Conservation (phyloP, 2,888 invertebrate genomes). For the Diaperis boleti region DNA sequence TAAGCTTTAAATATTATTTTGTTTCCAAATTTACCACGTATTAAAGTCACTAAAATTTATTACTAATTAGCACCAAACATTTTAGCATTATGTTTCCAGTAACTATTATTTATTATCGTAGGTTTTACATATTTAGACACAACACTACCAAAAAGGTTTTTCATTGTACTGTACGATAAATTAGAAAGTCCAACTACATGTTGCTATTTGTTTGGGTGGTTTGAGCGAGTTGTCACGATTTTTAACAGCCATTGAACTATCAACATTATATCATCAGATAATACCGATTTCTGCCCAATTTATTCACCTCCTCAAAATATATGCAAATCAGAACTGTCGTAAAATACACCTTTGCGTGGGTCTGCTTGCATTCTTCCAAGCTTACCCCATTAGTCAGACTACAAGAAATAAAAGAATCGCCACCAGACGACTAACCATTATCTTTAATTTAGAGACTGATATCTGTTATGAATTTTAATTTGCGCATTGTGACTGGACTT, state of each 20-base stretch:
- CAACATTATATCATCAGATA: conserved; percentile 7
- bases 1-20: too few relatives aligned
- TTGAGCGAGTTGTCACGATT: too few relatives aligned
- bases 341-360: conserved; percentile 6
- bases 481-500: conserved; percentile 36
- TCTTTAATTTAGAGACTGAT: conserved; percentile 1
- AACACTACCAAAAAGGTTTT: too few relatives aligned
- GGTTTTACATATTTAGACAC: too few relatives aligned
- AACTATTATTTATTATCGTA: too few relatives aligned
- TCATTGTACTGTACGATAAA: too few relatives aligned
- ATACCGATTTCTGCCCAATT: background rate
- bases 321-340: conserved; percentile 3
- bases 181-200: too few relatives aligned
- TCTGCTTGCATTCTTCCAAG: background rate
- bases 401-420: conserved; percentile 12
- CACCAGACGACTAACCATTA: conserved; percentile 15
- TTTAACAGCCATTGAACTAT: conserved; percentile 4
- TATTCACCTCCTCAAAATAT: conserved; percentile 7
- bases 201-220: too few relatives aligned
- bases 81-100: too few relatives aligned
- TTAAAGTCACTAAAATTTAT: too few relatives aligned
- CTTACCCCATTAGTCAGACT: conserved; percentile 11
- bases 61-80: too few relatives aligned
- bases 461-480: conserved; percentile 33
- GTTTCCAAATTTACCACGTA: too few relatives aligned